Percentiles rank a stretch among this genome's conserved stretches.
Evolutionary conservation across 2,888 invertebrate genomes (phyloP).

Genomic region (Leucoma salicis): DNA sequence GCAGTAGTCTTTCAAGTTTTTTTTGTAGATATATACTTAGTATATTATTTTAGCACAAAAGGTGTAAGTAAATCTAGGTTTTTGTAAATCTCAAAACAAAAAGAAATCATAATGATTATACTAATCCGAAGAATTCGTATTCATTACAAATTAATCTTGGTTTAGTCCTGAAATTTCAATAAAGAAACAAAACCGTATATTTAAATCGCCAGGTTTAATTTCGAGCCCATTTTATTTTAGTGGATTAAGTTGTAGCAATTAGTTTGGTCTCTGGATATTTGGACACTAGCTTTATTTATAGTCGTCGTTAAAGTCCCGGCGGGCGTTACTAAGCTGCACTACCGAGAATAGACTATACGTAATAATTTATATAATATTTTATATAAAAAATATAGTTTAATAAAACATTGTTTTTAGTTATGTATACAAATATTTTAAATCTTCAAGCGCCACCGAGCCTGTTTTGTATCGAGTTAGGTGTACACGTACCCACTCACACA

Average conservation of each 20-base stretch:
- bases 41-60: too few species aligned
- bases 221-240: conserved; percentile 58
- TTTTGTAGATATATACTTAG: too few species aligned
- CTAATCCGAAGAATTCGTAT: conserved; percentile 19
- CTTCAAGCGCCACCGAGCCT: too few species aligned
- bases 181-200: conserved; percentile 31
- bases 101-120: too few species aligned
- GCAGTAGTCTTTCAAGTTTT: too few species aligned
- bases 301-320: conserved; percentile 46
- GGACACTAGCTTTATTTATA: conserved; percentile 60
- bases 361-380: conserved; percentile 41
- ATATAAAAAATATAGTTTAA: conserved; percentile 31
- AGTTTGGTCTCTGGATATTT: conserved; percentile 59
- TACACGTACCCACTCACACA: too few species aligned
- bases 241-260: conserved; percentile 66
- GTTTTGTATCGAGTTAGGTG: too few species aligned
- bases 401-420: too few species aligned
- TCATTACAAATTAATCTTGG: conserved; percentile 24
- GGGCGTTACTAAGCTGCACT: conserved; percentile 48
- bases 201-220: conserved; percentile 46
- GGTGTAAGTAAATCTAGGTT: too few species aligned
- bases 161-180: conserved; percentile 26
- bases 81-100: too few species aligned
- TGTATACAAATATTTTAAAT: too few species aligned
- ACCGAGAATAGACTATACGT: conserved; percentile 44